phyloP scores from a whole-genome alignment of 2,113 vertebrate species.

The Oxyruncus cristatus region DNA sequence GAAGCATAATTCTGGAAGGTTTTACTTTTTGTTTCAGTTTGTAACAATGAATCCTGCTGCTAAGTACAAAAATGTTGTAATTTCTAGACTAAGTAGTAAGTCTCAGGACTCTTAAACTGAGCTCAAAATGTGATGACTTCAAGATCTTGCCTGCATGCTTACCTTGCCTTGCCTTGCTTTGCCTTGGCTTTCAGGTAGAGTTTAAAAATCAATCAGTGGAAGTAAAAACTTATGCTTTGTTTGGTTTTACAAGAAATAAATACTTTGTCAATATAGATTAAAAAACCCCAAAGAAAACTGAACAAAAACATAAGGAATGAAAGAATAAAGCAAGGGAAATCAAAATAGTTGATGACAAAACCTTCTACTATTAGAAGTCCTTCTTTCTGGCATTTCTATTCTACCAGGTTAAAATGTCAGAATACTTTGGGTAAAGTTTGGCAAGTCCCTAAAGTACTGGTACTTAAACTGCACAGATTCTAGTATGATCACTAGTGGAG shows the following conservation, averaged over 20 bases:
- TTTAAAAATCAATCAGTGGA: not conserved
- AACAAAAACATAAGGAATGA: not conserved
- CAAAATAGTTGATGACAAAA: not conserved
- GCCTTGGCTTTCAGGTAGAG: not conserved
- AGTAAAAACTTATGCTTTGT: not conserved
- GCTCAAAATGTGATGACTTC: not conserved
- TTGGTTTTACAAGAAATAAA: not conserved
- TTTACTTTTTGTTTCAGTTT: not conserved
- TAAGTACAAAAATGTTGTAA: not conserved
- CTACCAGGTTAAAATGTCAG: not conserved
- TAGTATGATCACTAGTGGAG: not conserved
- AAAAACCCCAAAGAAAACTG: not conserved
- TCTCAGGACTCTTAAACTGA: not conserved
- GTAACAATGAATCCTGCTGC: not conserved
- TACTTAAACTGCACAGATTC: not conserved
- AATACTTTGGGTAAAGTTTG: not conserved
- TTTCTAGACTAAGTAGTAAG: not conserved
- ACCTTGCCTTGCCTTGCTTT: not conserved
- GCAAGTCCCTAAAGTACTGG: not conserved
- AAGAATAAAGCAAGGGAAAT: not conserved
- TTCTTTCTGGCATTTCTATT: not conserved
- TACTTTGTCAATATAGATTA: not conserved
- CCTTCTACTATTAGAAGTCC: not conserved
- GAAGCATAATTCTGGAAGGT: not conserved
- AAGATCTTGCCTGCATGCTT: not conserved